Percentiles rank a stretch among this genome's conserved stretches.
phyloP scores from a whole-genome alignment of 2,888 invertebrate species.

The Dicroscelio sp. region DNA sequence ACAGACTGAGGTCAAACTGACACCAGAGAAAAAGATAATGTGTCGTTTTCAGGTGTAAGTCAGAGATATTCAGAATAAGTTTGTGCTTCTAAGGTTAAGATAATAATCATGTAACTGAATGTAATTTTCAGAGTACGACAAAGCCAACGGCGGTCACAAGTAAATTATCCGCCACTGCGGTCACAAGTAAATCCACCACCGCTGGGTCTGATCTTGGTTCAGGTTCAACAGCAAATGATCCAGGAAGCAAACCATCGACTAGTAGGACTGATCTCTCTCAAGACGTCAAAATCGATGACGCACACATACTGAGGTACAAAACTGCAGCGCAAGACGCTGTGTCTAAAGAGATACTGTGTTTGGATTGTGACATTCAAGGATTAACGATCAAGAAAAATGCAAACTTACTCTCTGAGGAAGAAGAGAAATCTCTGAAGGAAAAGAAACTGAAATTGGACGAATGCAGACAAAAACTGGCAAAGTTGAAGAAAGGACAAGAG shows the following conservation, averaged over 20 bases:
- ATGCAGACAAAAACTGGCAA: background rate
- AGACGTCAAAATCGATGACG: background rate
- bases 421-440: background rate
- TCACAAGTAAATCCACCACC: background rate
- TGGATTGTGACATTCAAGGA: background rate
- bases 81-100: background rate
- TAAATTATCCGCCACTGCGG: too few species aligned
- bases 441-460: background rate
- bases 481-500: conserved; percentile 7
- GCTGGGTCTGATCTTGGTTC: background rate
- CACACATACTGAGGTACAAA: background rate
- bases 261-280: background rate
- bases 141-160: background rate
- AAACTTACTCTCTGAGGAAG: background rate
- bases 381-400: background rate
- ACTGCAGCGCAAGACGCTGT: conserved; percentile 8
- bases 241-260: background rate
- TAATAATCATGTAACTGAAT: background rate
- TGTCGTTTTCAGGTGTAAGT: too few species aligned
- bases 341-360: background rate
- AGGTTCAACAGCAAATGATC: background rate
- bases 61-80: too few species aligned
- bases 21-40: background rate
- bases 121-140: background rate
- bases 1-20: background rate